Conservation (phyloP, 1,140 invertebrate genomes). For the Eueides isabella region DNA sequence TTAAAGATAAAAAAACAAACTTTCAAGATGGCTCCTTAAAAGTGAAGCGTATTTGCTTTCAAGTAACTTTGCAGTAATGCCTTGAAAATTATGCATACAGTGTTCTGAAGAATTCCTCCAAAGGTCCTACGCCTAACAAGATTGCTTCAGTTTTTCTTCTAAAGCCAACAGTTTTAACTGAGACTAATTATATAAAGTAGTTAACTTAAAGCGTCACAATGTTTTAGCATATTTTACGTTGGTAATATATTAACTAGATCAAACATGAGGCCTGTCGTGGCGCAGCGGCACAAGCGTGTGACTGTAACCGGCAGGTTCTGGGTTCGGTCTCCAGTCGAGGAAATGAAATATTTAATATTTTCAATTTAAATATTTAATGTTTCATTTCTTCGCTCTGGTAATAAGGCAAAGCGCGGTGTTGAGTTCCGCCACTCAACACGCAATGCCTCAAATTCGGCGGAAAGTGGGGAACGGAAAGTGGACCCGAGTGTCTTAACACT, state of each 20-base stretch:
- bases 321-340: too few relatives aligned
- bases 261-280: too few relatives aligned
- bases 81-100: slow-evolving; percentile 34
- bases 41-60: slow-evolving; percentile 21
- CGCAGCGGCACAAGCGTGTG: too few relatives aligned
- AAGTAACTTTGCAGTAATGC: slow-evolving; percentile 27
- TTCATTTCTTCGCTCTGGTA: too few relatives aligned
- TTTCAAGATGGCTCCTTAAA: slow-evolving; percentile 4
- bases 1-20: background rate
- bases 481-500: too few relatives aligned
- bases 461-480: too few relatives aligned
- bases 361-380: too few relatives aligned
- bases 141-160: slow-evolving; percentile 28
- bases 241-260: background rate
- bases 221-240: background rate
- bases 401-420: too few relatives aligned
- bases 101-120: slow-evolving; percentile 22
- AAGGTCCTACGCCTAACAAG: slow-evolving; percentile 19
- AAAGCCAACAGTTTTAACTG: slow-evolving; percentile 30
- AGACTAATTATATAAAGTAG: slow-evolving; percentile 24
- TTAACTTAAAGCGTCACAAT: slow-evolving; percentile 13
- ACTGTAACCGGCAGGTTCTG: too few relatives aligned
- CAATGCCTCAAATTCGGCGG: too few relatives aligned
- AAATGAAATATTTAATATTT: too few relatives aligned
- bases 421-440: too few relatives aligned